Evolutionary conservation across 2,113 vertebrate species (phyloP).

Genomic region (Vireo altiloquus): DNA sequence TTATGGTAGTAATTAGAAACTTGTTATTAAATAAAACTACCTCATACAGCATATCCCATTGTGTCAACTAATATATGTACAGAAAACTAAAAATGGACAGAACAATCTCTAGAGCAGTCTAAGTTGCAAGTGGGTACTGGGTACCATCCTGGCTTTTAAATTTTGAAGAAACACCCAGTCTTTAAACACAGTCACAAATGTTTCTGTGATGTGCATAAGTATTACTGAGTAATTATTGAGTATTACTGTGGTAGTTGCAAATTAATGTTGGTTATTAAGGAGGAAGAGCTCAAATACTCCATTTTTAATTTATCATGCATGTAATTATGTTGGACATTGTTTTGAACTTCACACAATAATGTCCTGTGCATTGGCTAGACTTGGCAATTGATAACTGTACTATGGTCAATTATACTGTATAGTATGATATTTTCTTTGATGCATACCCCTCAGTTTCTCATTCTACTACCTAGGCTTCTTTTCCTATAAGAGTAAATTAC

Average conservation of each 20-base stretch:
- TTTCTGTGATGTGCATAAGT: not conserved
- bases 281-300: not conserved
- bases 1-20: not conserved
- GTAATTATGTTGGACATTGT: constrained; percentile 7
- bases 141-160: not conserved
- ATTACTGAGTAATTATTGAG: too few species aligned
- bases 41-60: rapidly evolving
- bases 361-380: not conserved
- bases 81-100: not conserved
- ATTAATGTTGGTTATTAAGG: constrained; percentile 19
- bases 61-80: not conserved
- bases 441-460: not conserved
- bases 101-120: not conserved
- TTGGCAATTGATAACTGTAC: not conserved
- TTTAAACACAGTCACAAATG: not conserved
- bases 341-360: not conserved
- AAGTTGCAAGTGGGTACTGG: not conserved
- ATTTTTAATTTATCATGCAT: not conserved
- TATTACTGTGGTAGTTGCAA: not conserved
- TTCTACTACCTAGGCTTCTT: not conserved
- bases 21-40: not conserved
- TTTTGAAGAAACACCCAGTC: not conserved
- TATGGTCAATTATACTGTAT: not conserved
- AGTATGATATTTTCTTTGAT: not conserved
- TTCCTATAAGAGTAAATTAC: not conserved